Base-by-base conservation (phyloP, 2,888 invertebrate genomes). In the Venusia cambrica region DNA sequence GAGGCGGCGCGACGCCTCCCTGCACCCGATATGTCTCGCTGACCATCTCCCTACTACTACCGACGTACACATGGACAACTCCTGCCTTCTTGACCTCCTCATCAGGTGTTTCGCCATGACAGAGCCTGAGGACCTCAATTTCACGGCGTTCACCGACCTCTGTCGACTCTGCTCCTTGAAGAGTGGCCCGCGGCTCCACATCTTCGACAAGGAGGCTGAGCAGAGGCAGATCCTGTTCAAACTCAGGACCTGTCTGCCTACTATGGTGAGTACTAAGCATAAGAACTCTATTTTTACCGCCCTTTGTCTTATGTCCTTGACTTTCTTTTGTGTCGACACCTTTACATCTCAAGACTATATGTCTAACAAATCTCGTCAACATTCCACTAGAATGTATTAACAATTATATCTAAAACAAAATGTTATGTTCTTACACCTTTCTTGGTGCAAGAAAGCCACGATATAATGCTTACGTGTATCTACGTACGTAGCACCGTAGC, bases 191-290 rank as follows among this genome's bases (percentile, higher is more conserved):
- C 87, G 92, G 70, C 87, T 92, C 54, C 90, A 92, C 69, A 90
- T 92, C 64, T 92, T 92, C 70, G 92, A 92, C 65, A 91, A 92
- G 69, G 91, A 92, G 69, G 90, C 92, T 30, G 92, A 92, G 67
- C 92, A 92, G 69, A 83, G 92, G 54, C 92, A 92, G 76, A 81
- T 92, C 51, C 81, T 92, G 38, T 91, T 91, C 69, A 92, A 92
- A 70, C 88, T 92, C 63, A 88, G 92, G 62, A 90, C 91, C 56
- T 89, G 92, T 62, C 83, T 92, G 68, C 91, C 92, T 39, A 89
- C 90, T 69, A 90, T 90, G 88, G 92, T 92, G 74, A 91, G 90
- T 87, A 4, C 13, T 10, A 16, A 24, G 47, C 15, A 2, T 3
- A 6, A 2, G 15, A 17, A n/a, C n/a, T n/a, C n/a, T n/a, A n/a